phyloP scores from a whole-genome alignment of 2,888 invertebrate genomes.

The Phortica magna region DNA sequence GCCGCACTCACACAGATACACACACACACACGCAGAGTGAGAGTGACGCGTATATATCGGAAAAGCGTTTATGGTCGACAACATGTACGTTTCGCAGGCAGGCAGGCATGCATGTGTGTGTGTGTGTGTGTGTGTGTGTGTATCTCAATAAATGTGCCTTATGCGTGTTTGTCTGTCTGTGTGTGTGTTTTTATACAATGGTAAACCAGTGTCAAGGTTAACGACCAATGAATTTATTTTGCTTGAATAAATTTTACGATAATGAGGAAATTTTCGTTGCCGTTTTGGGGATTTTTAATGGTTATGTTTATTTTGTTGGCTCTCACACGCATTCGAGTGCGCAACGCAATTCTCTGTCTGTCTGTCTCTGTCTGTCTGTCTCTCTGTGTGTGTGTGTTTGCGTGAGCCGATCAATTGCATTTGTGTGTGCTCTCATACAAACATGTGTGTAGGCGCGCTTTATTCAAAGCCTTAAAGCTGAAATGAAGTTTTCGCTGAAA shows the following conservation, averaged over 20 bases:
- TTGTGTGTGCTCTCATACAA: too few relatives aligned
- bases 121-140: constrained; percentile 40
- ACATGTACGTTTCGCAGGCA: not conserved
- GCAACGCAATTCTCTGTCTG: constrained; percentile 31
- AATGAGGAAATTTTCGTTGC: constrained; percentile 76
- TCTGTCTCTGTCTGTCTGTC: constrained; percentile 40
- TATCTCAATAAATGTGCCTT: constrained; percentile 42
- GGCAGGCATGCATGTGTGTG: constrained; percentile 33
- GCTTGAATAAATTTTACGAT: constrained; percentile 78
- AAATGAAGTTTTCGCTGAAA: too few relatives aligned
- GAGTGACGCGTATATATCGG: constrained; percentile 28
- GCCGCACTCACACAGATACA: not conserved
- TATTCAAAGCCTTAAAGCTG: too few relatives aligned
- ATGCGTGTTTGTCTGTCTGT: constrained; percentile 21
- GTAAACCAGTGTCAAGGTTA: constrained; percentile 79
- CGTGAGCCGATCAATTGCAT: not conserved
- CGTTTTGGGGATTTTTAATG: constrained; percentile 74
- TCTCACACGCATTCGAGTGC: constrained; percentile 31
- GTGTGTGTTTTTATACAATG: constrained; percentile 21
- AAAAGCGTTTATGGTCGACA: constrained; percentile 22
- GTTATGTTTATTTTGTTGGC: constrained; percentile 54
- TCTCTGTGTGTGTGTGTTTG: not conserved
- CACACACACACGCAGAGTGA: constrained; percentile 14
- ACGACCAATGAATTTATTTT: constrained; percentile 79
- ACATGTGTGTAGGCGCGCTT: too few relatives aligned